Evolutionary conservation across 2,113 vertebrate genomes (phyloP).

Genomic region (Siniperca chuatsi): DNA sequence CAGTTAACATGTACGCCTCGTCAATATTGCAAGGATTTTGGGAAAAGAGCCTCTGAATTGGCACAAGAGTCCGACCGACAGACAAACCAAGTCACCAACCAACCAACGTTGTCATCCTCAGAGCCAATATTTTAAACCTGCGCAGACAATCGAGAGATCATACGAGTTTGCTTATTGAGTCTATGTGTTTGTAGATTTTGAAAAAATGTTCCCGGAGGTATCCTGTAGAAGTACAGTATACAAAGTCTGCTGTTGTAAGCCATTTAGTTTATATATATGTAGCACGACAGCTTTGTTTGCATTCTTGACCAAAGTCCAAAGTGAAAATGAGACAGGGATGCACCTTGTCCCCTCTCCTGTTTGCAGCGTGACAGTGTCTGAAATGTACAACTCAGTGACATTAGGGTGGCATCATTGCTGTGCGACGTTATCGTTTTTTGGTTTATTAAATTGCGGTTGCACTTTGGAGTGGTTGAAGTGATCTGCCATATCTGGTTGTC

Average conservation of each 20-base stretch:
- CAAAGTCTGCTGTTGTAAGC: slow-evolving; percentile 14
- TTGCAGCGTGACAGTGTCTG: slow-evolving; percentile 32
- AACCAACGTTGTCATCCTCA: neutral
- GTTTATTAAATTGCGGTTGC: neutral
- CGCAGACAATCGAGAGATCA: neutral
- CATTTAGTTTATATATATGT: slow-evolving; percentile 24
- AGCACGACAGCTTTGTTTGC: slow-evolving; percentile 45
- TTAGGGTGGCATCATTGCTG: neutral
- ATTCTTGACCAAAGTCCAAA: slow-evolving; percentile 64
- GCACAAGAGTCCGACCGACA: neutral
- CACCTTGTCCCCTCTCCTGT: slow-evolving; percentile 37
- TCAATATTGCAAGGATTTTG: neutral
- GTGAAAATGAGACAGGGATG: slow-evolving; percentile 14
- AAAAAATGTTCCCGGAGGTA: neutral
- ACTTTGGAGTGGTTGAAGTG: neutral
- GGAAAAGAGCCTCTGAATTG: neutral
- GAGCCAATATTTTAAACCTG: slow-evolving; percentile 7
- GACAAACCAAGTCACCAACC: neutral
- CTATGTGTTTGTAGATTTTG: neutral
- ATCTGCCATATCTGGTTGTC: neutral
- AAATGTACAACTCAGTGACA: slow-evolving; percentile 8
- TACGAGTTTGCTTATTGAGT: neutral
- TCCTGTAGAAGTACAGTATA: neutral
- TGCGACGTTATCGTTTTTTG: neutral
- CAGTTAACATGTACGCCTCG: neutral